phyloP scores from a whole-genome alignment of 2,113 vertebrate genomes.

The Ceratotherium simum region DNA sequence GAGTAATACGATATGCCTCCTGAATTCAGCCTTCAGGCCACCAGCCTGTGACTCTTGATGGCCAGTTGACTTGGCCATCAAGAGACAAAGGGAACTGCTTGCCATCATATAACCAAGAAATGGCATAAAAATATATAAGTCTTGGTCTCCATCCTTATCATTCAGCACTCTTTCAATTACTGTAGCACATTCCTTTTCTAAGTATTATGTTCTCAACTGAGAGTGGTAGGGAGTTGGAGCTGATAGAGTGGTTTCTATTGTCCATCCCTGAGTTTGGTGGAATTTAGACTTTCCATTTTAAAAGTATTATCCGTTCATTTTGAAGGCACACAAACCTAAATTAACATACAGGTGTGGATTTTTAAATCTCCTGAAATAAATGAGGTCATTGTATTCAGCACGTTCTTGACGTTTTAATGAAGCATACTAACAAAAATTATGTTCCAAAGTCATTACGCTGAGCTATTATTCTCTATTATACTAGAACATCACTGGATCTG shows the following conservation, averaged over 20 bases:
- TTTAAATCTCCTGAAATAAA: slow-evolving; percentile 31
- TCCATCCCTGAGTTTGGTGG: neutral
- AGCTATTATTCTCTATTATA: slow-evolving; percentile 54
- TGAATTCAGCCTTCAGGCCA: neutral
- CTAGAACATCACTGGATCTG: slow-evolving; percentile 34
- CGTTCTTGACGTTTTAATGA: slow-evolving; percentile 56
- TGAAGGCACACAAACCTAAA: slow-evolving; percentile 20
- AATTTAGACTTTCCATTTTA: neutral
- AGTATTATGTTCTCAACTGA: neutral
- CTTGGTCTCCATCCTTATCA: neutral
- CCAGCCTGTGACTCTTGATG: too few species aligned
- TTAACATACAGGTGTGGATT: neutral
- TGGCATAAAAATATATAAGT: accelerated
- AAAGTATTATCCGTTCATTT: neutral
- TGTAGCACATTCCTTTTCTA: neutral
- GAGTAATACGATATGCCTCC: neutral
- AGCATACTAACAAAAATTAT: slow-evolving; percentile 67
- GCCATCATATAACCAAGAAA: neutral
- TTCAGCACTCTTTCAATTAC: neutral
- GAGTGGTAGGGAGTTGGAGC: neutral
- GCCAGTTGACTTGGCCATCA: neutral
- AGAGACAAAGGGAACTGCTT: neutral
- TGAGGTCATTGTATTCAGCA: slow-evolving; percentile 38
- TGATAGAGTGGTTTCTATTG: neutral
- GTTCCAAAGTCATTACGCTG: slow-evolving; percentile 41